A percentile compares a stretch with the other conserved stretches of the same genome.
Evolutionary conservation across 2,797 vertebrate genomes (phyloP).

Genomic region (Hybognathus amarus): DNA sequence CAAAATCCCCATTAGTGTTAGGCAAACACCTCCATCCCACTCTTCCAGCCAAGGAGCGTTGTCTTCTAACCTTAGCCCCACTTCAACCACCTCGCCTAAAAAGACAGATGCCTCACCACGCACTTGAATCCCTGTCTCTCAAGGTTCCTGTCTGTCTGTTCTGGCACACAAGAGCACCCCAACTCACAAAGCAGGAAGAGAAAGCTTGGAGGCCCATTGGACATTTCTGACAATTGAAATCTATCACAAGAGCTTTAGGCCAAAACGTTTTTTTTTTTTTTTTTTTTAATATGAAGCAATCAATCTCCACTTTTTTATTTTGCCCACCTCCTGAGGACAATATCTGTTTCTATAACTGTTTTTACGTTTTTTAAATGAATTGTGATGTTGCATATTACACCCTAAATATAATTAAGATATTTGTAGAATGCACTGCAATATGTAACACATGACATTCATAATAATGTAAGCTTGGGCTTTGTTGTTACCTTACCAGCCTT

Average conservation of each 20-base stretch:
- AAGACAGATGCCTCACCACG: constrained; percentile 85
- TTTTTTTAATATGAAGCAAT: constrained; percentile 43
- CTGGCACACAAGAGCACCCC: constrained; percentile 84
- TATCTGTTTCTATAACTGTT: constrained; percentile 40
- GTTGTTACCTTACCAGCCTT: constrained; percentile 11
- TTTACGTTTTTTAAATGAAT: constrained; percentile 30
- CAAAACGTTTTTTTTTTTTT: constrained; percentile 46
- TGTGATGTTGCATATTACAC: constrained; percentile 48
- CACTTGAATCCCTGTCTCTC: constrained; percentile 96
- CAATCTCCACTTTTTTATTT: constrained; percentile 22
- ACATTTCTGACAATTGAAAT: constrained; percentile 37
- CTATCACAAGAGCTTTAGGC: constrained; percentile 55
- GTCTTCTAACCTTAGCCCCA: constrained; percentile 76
- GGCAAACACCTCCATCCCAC: constrained; percentile 84
- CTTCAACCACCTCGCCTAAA: constrained; percentile 71
- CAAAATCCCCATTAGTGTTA: constrained; percentile 93
- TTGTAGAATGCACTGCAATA: constrained; percentile 48
- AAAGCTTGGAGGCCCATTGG: constrained; percentile 6
- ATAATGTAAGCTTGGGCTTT: constrained; percentile 22
- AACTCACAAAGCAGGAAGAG: constrained; percentile 87
- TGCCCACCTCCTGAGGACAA: constrained; percentile 10
- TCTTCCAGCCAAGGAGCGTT: constrained; percentile 85
- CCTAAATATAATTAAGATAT: constrained; percentile 30
- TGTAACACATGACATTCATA: constrained; percentile 51
- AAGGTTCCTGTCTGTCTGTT: constrained; percentile 93